These are phyloP conservation scores for Conistra vaccinii DNA, from an alignment of 2,888 invertebrate species.

Conservation along the genomic window DNA sequence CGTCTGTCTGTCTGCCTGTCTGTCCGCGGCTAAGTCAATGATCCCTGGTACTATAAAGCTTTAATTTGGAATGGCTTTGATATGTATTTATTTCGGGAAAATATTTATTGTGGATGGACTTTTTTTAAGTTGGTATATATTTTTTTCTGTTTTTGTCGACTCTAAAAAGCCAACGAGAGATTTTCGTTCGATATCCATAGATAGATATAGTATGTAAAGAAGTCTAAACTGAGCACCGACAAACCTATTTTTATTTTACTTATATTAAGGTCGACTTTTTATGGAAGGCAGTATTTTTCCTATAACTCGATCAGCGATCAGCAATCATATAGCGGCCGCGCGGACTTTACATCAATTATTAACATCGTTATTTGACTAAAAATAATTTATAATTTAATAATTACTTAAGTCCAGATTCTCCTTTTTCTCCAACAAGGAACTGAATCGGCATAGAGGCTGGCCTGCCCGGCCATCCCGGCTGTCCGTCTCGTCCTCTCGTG, in stretches of 20 bases:
- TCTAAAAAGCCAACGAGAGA: not conserved
- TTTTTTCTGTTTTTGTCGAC: not conserved
- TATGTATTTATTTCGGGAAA: too few relatives aligned
- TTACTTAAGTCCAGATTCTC: slow-evolving; percentile 85
- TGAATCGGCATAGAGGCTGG: slow-evolving; percentile 79
- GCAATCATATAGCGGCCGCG: not conserved
- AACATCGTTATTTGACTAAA: slow-evolving; percentile 11
- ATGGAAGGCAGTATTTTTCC: not conserved
- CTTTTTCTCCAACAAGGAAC: slow-evolving; percentile 87
- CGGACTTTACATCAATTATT: not conserved
- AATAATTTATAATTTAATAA: too few relatives aligned
- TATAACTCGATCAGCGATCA: not conserved
- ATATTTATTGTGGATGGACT: too few relatives aligned
- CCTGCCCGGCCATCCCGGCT: slow-evolving; percentile 88
- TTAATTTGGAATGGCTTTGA: too few relatives aligned
- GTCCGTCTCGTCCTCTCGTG: slow-evolving; percentile 88
- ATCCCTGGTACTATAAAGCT: too few relatives aligned
- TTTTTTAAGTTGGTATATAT: too few relatives aligned
- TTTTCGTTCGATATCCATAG: not conserved
- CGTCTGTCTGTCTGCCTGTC: too few relatives aligned
- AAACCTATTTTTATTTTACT: not conserved
- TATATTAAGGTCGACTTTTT: not conserved
- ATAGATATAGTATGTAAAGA: not conserved
- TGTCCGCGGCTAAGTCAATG: too few relatives aligned
- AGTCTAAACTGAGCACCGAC: not conserved